Evolutionary conservation across 1,140 invertebrate species (phyloP), one percentile per base, ranked within the genome.

Genomic region (Vollenhovia emeryi): DNA sequence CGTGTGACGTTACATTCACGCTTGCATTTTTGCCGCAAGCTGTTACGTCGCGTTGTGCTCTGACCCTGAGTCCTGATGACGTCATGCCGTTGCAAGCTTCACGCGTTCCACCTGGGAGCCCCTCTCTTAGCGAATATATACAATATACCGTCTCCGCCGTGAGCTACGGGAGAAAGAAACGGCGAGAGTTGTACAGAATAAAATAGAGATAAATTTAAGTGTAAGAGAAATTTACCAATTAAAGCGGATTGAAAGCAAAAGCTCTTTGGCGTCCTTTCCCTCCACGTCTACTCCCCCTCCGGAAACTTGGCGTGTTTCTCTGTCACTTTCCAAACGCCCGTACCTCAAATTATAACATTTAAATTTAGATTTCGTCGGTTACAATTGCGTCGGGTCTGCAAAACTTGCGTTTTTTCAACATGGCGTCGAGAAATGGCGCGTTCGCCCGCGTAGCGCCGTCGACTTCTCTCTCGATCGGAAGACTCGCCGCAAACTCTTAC

Each of bases 161-260:
- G n/a, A n/a, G n/a, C n/a, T n/a, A n/a, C n/a, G n/a, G n/a, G n/a
- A n/a, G n/a, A 15, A 8, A 71, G 6, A 33, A 21, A 33, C 1
- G 18, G 27, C 15, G 24, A n/a, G 40, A 76, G 11, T 78, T 82
- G 66, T 82, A 82, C 78, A 80, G 13, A 80, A 80, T 27, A n/a
- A 30, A 71, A 45, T 57, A 80, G 57, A 82, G 36, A 33, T 69
- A 30, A 71, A 43, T 55, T 43, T 1, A 11, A 57, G 50, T 71
- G 13, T 66, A 66, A 55, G 55, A n/a, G 69, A 55, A n/a, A 43
- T 80, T 36, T 1, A 68, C 30, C 15, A 79, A 79, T 68, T 79
- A 82, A 82, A 73, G 3, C 55, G 66, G 9, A 43, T 71, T 71
- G 33, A 43, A 57, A 57, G 24, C n/a, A n/a, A 59, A 57, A 80